A percentile compares a stretch with the other conserved stretches of the same genome.
These are phyloP conservation scores for Micronisus gabar DNA, from an alignment of 2,113 vertebrate genomes.

Conservation along the genomic window DNA sequence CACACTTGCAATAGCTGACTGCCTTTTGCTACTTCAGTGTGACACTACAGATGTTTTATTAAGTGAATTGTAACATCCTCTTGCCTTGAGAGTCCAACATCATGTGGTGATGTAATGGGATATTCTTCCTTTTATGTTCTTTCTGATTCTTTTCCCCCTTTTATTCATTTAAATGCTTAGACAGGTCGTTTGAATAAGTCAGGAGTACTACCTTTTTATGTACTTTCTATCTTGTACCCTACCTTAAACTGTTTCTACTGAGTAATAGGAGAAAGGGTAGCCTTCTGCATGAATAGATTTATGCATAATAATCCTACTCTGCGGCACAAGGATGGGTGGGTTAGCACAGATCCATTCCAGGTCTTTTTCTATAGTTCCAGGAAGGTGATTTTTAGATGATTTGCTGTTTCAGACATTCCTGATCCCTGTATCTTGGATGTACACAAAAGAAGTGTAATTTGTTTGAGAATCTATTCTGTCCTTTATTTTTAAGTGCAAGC, in stretches of 20 bases:
- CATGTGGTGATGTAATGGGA: constrained; percentile 53
- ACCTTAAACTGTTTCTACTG: not conserved
- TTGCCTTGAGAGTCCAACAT: constrained; percentile 7
- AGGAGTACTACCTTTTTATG: not conserved
- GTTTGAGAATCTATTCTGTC: not conserved
- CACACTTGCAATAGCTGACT: not conserved
- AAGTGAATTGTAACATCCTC: constrained; percentile 46
- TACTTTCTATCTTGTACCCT: not conserved
- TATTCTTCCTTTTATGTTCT: constrained; percentile 20
- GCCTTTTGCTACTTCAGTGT: constrained; percentile 24
- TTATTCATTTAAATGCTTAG: constrained; percentile 33
- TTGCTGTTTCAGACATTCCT: not conserved
- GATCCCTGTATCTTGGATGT: not conserved
- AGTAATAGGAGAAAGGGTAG: not conserved
- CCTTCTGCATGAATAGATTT: not conserved
- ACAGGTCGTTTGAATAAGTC: constrained; percentile 46
- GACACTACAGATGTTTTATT: constrained; percentile 43
- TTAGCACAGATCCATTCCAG: not conserved
- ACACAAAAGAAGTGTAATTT: not conserved
- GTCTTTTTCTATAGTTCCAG: not conserved
- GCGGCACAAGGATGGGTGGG: not conserved
- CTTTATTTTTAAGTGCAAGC: not conserved
- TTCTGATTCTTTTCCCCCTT: not conserved
- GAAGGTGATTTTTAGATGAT: not conserved
- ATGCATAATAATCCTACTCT: not conserved